Evolutionary conservation across 92 coral and sea anemone genomes (phyloP).

Genomic region (Epizoanthus stellaris): DNA sequence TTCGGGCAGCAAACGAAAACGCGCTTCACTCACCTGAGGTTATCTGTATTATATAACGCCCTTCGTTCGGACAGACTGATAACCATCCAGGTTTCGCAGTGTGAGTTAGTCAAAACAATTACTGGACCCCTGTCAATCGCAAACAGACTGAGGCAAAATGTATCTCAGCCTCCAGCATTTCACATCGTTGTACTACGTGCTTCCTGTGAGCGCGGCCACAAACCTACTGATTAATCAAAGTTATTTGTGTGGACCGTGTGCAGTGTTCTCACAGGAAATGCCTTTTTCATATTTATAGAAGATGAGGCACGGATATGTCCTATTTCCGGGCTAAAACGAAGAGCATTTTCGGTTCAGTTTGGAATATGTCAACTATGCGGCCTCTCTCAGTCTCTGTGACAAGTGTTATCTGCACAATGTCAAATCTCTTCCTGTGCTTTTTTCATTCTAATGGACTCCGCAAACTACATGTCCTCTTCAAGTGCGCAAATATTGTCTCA

Average conservation of each 20-base stretch:
- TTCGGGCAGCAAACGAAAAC: not conserved
- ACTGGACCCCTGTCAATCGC: not conserved
- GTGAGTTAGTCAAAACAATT: constrained; percentile 16
- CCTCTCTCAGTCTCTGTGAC: constrained; percentile 35
- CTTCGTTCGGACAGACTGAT: constrained; percentile 4
- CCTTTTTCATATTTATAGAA: constrained; percentile 74
- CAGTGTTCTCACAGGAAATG: constrained; percentile 72
- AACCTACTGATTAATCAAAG: constrained; percentile 15
- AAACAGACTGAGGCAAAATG: not conserved
- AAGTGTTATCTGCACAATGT: constrained; percentile 58
- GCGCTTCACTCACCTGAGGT: not conserved
- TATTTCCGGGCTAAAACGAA: constrained; percentile 70
- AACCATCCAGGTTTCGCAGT: not conserved
- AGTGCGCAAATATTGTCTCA: constrained; percentile 82
- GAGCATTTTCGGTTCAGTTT: constrained; percentile 50
- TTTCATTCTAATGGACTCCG: constrained; percentile 58
- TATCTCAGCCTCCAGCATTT: not conserved
- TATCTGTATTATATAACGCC: not conserved
- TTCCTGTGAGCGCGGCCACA: constrained; percentile 12
- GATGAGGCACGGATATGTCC: constrained; percentile 58
- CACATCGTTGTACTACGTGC: not conserved
- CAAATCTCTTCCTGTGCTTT: constrained; percentile 47
- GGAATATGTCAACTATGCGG: constrained; percentile 66
- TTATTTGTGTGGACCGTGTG: constrained; percentile 41
- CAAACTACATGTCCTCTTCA: constrained; percentile 61